Base-by-base conservation (phyloP, 2,888 invertebrate genomes). In the Parelbella ahira region DNA sequence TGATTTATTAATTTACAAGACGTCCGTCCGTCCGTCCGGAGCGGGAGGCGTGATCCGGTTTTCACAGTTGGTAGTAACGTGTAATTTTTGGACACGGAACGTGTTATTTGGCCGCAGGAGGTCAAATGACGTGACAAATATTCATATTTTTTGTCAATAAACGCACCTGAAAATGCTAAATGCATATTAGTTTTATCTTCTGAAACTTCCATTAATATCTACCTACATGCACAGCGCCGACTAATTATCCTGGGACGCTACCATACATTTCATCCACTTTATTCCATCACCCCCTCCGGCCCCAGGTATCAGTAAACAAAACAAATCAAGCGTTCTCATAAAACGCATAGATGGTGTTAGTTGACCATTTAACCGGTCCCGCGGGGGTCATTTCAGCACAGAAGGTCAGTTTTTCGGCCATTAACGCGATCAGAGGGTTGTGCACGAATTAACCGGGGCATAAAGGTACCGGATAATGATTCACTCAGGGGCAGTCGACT, bases 321-420 rank as follows among this genome's bases (percentile, higher is more conserved):
- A 58, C 64, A 63, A 66, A 68, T 67, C 68, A 62, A 62, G 59
- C 47, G 45, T 60, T 50, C 51, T 60, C 55, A 55, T 56, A 54
- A 53, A 48, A 48, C 52, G 46, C 54, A 54, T 56, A 50, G 56
- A 52, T 56, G 55, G 58, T 57, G 63, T 69, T 67, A 66, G 72
- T 70, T 65, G 61, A 61, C 61, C 66, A 62, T 65, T 70, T 73
- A 80, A 84, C 65, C 68, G 71, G 63, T 66, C 86, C 74, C 82
- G 15, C 9, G 70, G 56, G 80, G 67, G 68, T 72, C 68, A 67
- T 82, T 79, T 63, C 37, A 66, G 56, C 69, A 68, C 71, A 65
- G 71, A 66, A 78, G 84, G 84, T 81, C 84, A 86, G 83, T 87
- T 84, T 82, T 83, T 84, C 77, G 81, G 56, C 68, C 81, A 81